Percentiles rank a stretch among this genome's conserved stretches.
phyloP scores from a whole-genome alignment of 2,888 invertebrate species.

The Agonopterix alstromeriana region DNA sequence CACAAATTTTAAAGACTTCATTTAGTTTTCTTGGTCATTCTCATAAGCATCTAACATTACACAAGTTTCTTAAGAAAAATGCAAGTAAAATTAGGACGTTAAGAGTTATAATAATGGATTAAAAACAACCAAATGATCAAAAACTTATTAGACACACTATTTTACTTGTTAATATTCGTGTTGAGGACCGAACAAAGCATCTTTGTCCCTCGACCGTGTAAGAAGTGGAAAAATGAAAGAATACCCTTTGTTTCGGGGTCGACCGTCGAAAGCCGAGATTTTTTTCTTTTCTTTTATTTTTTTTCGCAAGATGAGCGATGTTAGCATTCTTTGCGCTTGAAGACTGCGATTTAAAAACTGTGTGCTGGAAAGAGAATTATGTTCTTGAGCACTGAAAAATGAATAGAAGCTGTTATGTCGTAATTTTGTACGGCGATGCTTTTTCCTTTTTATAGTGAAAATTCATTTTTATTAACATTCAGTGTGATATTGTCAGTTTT shows the following conservation, averaged over 20 bases:
- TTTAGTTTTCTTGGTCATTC: too few species aligned
- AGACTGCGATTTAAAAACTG: constrained; percentile 17
- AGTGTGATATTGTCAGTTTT: too few species aligned
- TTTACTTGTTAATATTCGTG: constrained; percentile 46
- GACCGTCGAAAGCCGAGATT: constrained; percentile 19
- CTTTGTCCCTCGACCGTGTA: constrained; percentile 42
- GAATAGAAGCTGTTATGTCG: not conserved
- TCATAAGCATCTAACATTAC: too few species aligned
- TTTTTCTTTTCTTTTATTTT: constrained; percentile 6
- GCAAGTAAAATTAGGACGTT: too few species aligned
- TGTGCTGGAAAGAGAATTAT: too few species aligned
- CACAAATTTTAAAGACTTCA: too few species aligned
- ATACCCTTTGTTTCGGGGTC: constrained; percentile 47
- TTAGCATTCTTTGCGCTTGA: constrained; percentile 23
- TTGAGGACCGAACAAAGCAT: constrained; percentile 37
- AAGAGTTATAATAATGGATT: too few species aligned
- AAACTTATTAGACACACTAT: constrained; percentile 12
- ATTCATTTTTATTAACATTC: too few species aligned
- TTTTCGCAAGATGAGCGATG: constrained; percentile 24
- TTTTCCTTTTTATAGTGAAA: not conserved
- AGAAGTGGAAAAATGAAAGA: constrained; percentile 40
- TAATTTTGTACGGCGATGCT: not conserved
- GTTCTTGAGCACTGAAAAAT: too few species aligned
- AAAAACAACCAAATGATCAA: too few species aligned
- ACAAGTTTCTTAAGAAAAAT: too few species aligned